Evolutionary conservation across 2,888 invertebrate species (phyloP), one percentile per base, ranked within the genome.

Genomic region (Norana najaformis): DNA sequence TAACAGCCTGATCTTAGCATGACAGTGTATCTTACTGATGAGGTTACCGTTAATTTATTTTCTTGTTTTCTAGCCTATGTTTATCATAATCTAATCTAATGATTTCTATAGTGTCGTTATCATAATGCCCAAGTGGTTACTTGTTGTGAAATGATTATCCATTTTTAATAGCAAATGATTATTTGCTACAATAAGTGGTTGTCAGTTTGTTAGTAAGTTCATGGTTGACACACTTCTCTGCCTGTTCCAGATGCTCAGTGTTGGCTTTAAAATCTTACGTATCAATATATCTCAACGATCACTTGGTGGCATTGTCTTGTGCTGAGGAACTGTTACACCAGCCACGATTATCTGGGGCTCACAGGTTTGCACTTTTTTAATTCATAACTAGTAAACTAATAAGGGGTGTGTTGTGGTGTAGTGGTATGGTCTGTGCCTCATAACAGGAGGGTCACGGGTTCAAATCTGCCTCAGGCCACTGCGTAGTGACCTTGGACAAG

Each of bases 191-290:
- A 2, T 69, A 69, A 69, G 11, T 69, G 16, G n/a, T 69, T 69
- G 3, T n/a, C 6, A 5, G 8, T 69, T 69, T 30, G n/a, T 69
- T 69, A 69, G 5, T 69, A 69, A n/a, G 69, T 69, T 8, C 30
- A 69, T 69, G 13, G 11, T n/a, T 69, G 69, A 69, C 69, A 47
- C 1, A 47, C n/a, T n/a, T 47, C 47, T 83, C 39, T 89, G 36
- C 20, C 37, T n/a, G 6, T 89, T 36, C 69, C 91, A 91, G 91
- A 88, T 95, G 96, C 93, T 95, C 96, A 92, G 95, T 98, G 91
- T 96, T 97, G 92, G 96, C 97, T 20, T 96, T 97, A 0, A 97
- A 97, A 93, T 97, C 98, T 88, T 98, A 98, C 94, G 97, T 98
- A 13, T 96, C 97, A 23, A 95, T 98, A 14, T 97, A 97, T 93